Base-by-base conservation (phyloP, 2,113 vertebrate genomes). In the Takifugu bimaculatus region DNA sequence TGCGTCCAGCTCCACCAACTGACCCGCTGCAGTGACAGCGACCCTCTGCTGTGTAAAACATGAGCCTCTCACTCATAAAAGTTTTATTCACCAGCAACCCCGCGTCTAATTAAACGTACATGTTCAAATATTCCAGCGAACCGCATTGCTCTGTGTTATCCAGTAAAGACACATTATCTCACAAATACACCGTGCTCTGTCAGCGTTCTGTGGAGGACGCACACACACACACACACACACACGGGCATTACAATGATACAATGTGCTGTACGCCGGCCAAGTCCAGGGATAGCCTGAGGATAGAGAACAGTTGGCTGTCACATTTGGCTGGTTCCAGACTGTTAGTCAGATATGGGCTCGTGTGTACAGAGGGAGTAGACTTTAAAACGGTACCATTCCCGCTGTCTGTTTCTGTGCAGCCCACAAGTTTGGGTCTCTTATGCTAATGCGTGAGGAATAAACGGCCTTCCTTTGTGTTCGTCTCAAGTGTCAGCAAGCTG, bases 321-420 rank as follows among this genome's bases (percentile, higher is more conserved):
- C 88, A 88, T 90, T 88, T 88, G 88, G 88, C 81, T 75, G 82
- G 87, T 88, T 90, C 87, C 87, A 87, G 79, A 70, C 88, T 80
- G 87, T 87, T 92, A 89, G 86, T 81, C 89, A 88, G 87, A 84
- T 80, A 87, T 87, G 78, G 72, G 84, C 83, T 85, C 75, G 74
- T 74, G 78, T 83, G 85, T 80, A 77, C 56, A 75, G 65, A 80
- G 88, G 83, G 84, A 84, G 78, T 72, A 57, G 54, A 74, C 74
- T 80, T 80, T 83, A 77, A 89, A 89, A 88, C 81, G 81, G 87
- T 88, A 88, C 84, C 84, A 86, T 70, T 68, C 55, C 58, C 68
- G 54, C 60, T 63, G 64, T 60, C 64, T 75, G 45, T 44, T 57
- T 68, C 52, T 74, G 27, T 45, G 52, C 26, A 28, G 35, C 70